Percentiles rank a stretch among this genome's conserved stretches.
Conservation (phyloP, 2,113 vertebrate species). For the Lethenteron camtschaticum region DNA sequence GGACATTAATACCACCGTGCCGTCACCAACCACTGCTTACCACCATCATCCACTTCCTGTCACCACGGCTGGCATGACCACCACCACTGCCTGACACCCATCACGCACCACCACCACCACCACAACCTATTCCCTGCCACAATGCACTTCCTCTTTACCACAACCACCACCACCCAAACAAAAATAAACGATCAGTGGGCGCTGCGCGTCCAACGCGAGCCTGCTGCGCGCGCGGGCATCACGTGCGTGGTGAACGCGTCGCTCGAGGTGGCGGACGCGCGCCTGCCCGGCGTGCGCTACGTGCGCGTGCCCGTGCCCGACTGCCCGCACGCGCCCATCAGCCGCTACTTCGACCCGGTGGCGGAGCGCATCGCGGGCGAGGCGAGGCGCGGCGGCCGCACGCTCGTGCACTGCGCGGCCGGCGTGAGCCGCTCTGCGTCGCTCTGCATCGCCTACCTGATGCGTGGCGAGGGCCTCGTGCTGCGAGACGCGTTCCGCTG, state of each 20-base stretch:
- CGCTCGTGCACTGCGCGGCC: slow-evolving; percentile 73
- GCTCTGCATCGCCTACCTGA: slow-evolving; percentile 85
- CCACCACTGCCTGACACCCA: too few species aligned
- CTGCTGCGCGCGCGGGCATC: slow-evolving; percentile 73
- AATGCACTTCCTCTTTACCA: too few species aligned
- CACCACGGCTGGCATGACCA: too few species aligned
- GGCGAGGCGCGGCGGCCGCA: slow-evolving; percentile 62
- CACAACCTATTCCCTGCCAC: too few species aligned
- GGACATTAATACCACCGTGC: too few species aligned
- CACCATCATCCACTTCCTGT: too few species aligned
- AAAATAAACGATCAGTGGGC: slow-evolving; percentile 27
- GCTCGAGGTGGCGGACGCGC: slow-evolving; percentile 85
- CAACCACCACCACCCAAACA: too few species aligned
- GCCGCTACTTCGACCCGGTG: slow-evolving; percentile 78
- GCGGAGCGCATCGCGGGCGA: slow-evolving; percentile 87
- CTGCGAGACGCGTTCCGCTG: slow-evolving; percentile 79
- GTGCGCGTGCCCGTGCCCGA: slow-evolving; percentile 84
- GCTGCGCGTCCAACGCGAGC: slow-evolving; percentile 73
- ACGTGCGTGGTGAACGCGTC: slow-evolving; percentile 88
- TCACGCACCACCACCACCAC: too few species aligned
- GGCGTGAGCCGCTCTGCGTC: slow-evolving; percentile 85
- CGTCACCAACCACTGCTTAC: too few species aligned
- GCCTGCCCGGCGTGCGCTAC: slow-evolving; percentile 90
- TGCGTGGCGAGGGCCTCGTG: slow-evolving; percentile 74
- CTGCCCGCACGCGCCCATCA: slow-evolving; percentile 75